Evolutionary conservation across 23 tunicate genomes (phyloP), one percentile per base, ranked within the genome.

Genomic region (Trididemnum nubilum): DNA sequence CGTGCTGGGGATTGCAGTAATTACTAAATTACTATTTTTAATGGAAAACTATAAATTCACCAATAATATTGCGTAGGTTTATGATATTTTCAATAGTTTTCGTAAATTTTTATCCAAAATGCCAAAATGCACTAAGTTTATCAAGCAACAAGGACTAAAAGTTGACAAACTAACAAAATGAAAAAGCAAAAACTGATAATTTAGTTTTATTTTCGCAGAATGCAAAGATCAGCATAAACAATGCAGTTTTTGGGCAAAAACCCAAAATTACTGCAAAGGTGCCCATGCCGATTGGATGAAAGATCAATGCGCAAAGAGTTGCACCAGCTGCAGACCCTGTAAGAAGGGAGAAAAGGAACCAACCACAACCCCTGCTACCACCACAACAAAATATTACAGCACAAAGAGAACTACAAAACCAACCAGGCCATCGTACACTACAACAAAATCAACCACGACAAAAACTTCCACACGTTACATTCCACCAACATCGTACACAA

Each of bases 221-320:
- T 61, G 67, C 67, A 61, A 61, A 24, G 67, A 61, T 61, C 28
- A 5, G 26, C 67, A 61, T 26, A 22, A 3, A 5, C 26, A 61
- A 61, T 61, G 67, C 67, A 12, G 18, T 61, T 23, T 61, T 21
- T 61, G 67, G 67, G 67, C 67, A 15, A 61, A 61, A 61, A n/a
- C 18, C 18, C 5, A 61, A 24, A 5, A 61, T 61, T 24, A 61
- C 26, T 61, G 67, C n/a, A 23, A 61, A 3, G 67, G 67, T 3
- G 5, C 26, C 26, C 67, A 61, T 21, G 67, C 18, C 5, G 67
- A 24, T 4, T 61, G 67, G 67, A 61, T 61, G 67, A 61, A 21
- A 24, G 29, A 24, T 23, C 67, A 61, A 22, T 61, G 67, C 29
- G 26, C 67, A 21, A 61, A n/a, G 26, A 61, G 67, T n/a, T 61